Conservation (phyloP, 2,888 invertebrate genomes). For the Agriopis leucophaearia region DNA sequence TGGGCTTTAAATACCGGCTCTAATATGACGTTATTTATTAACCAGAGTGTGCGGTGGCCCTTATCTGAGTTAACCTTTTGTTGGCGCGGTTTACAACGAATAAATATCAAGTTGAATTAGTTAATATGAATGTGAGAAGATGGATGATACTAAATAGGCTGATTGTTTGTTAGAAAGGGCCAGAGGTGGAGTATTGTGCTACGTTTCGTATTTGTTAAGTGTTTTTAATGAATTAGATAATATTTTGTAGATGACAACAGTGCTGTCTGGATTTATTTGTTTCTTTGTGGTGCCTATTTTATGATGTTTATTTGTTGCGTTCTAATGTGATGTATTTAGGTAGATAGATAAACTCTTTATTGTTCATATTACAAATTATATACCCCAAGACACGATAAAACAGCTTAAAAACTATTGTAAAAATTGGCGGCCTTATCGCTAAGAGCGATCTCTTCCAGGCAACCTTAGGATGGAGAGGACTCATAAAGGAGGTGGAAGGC, state of each 20-base stretch:
- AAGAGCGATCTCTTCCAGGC: too few species aligned
- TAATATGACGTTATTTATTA: constrained; percentile 81
- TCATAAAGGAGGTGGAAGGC: too few species aligned
- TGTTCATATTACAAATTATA: too few species aligned
- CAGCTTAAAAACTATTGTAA: too few species aligned
- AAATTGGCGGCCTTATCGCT: too few species aligned
- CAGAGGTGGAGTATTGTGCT: constrained; percentile 34
- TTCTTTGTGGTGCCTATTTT: constrained; percentile 9
- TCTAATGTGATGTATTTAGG: not conserved
- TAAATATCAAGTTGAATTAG: constrained; percentile 71
- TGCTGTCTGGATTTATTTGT: constrained; percentile 23
- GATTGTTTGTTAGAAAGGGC: constrained; percentile 53
- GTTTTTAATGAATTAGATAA: constrained; percentile 41
- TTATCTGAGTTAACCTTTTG: constrained; percentile 71
- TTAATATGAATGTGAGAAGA: constrained; percentile 64
- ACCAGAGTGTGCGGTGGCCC: constrained; percentile 66
- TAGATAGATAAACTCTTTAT: too few species aligned
- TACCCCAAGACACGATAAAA: too few species aligned
- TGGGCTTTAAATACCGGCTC: constrained; percentile 62
- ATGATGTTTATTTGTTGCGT: constrained; percentile 1
- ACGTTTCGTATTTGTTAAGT: constrained; percentile 33
- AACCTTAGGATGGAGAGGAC: too few species aligned
- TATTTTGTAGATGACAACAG: constrained; percentile 28
- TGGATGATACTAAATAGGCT: constrained; percentile 60
- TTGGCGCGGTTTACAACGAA: constrained; percentile 60